Percentiles rank a stretch among this genome's conserved stretches.
Conservation (phyloP, 2,113 vertebrate species). For the Lagopus leucura region DNA sequence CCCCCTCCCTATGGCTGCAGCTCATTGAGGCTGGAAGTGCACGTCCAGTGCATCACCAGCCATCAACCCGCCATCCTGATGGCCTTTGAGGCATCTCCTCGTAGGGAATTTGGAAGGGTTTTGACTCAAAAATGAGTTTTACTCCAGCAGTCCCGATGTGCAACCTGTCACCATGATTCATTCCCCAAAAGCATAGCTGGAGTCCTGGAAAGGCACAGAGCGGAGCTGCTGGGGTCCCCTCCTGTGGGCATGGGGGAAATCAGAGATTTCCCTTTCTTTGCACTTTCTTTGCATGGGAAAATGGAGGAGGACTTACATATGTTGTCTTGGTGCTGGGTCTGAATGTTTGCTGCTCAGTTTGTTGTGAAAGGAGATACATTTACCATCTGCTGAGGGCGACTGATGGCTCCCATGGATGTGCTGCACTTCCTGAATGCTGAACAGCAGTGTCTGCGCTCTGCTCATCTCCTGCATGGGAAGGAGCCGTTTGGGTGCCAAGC, state of each 20-base stretch:
- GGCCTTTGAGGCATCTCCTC: neutral
- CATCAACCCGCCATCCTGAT: neutral
- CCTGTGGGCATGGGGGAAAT: neutral
- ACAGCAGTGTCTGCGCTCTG: neutral
- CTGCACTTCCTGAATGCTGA: slow-evolving; percentile 6
- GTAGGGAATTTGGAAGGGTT: neutral
- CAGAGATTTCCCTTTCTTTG: slow-evolving; percentile 8
- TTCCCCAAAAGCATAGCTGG: rapidly evolving
- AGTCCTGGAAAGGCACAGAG: rapidly evolving
- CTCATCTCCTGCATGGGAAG: neutral
- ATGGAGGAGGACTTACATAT: slow-evolving; percentile 24
- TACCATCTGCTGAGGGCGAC: slow-evolving; percentile 63
- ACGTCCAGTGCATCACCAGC: too few species aligned
- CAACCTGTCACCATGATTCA: too few species aligned
- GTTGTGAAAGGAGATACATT: slow-evolving; percentile 54
- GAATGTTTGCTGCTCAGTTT: slow-evolving; percentile 59
- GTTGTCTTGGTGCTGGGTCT: slow-evolving; percentile 50
- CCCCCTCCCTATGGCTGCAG: rapidly evolving
- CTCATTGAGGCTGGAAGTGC: too few species aligned
- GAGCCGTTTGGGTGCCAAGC: neutral
- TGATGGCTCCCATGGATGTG: neutral
- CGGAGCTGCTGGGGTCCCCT: neutral
- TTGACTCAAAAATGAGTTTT: neutral
- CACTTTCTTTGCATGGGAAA: slow-evolving; percentile 24
- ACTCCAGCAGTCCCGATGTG: rapidly evolving